Evolutionary conservation across 2,888 invertebrate species (phyloP).

Genomic region (Emmelina monodactyla): DNA sequence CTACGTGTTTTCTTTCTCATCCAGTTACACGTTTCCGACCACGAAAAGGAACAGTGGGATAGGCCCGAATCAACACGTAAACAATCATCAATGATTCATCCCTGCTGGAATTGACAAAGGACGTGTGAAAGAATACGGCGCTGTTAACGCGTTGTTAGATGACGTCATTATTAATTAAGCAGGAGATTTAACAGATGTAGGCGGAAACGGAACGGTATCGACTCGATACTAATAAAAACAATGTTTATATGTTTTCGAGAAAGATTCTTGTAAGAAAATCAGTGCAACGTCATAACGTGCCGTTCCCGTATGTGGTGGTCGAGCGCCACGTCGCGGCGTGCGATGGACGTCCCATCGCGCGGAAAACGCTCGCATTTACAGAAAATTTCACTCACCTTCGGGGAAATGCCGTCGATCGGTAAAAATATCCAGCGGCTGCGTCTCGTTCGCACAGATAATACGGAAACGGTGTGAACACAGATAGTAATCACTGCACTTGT

Average conservation of each 20-base stretch:
- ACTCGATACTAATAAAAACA: slow-evolving; percentile 11
- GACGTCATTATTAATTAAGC: slow-evolving; percentile 25
- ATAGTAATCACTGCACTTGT: slow-evolving; percentile 65
- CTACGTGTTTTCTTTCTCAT: slow-evolving; percentile 52
- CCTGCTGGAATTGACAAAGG: neutral
- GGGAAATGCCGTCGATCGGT: slow-evolving; percentile 42
- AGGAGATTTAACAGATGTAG: slow-evolving; percentile 2
- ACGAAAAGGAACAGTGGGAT: slow-evolving; percentile 56
- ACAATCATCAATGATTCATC: neutral
- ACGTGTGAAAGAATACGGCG: slow-evolving; percentile 1
- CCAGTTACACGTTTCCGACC: slow-evolving; percentile 39
- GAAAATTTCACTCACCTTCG: slow-evolving; percentile 50
- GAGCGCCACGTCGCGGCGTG: slow-evolving; percentile 48
- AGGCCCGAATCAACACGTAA: slow-evolving; percentile 45
- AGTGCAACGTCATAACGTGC: neutral
- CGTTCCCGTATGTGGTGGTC: slow-evolving; percentile 23
- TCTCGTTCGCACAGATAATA: slow-evolving; percentile 61
- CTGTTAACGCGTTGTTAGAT: slow-evolving; percentile 16
- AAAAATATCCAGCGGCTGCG: slow-evolving; percentile 59
- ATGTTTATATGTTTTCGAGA: neutral
- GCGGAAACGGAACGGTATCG: slow-evolving; percentile 7
- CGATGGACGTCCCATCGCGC: slow-evolving; percentile 27
- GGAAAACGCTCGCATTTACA: slow-evolving; percentile 21
- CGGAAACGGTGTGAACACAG: slow-evolving; percentile 63
- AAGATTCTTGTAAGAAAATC: neutral